Evolutionary conservation across 2,113 vertebrate species (phyloP), one percentile per base, ranked within the genome.

Genomic region (Sceloporus undulatus): DNA sequence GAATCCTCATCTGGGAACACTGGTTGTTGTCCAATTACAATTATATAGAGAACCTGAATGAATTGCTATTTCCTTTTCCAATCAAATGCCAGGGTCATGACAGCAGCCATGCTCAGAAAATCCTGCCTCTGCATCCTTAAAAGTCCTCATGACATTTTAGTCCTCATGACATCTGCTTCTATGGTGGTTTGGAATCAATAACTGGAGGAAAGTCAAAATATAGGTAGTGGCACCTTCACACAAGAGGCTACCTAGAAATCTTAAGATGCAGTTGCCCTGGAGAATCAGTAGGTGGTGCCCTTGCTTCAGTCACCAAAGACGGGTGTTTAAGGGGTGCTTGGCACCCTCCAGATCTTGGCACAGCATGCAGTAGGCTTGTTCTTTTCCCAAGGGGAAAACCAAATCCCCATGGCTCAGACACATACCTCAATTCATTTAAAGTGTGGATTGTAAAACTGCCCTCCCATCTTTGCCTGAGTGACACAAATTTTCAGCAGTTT

Each of bases 231-330:
- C 71, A 27, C 40, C 14, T 56, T n/a, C 70, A n/a, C 62, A 38
- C 21, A 38, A 78, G n/a, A 83, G 14, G 48, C 59, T 25, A 54
- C 42, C 56, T n/a, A 77, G 40, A 70, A 76, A 68, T 78, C 74
- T 56, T 19, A 54, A 54, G n/a, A 1, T 88, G 74, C 59, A 56
- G n/a, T 83, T 84, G 16, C 75, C 62, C 81, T 13, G 3, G 34
- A 29, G 52, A 18, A 83, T 54, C 87, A 78, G 73, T 56, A 84
- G 87, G 87, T 88, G 81, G 74, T 77, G 70, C 73, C 54, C 80
- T 77, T 70, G 81, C n/a, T 88, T 68, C 65, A 88, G 62, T 40
- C 62, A 68, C 62, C 6, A 71, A 29, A 79, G 85, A 38, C 29
- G 6, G 21, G 76, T 48, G n/a, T 16, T 77, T 40, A 77, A 52